These are phyloP conservation scores for Tenthredo livida DNA, from an alignment of 2,888 invertebrate species.

Conservation along the genomic window DNA sequence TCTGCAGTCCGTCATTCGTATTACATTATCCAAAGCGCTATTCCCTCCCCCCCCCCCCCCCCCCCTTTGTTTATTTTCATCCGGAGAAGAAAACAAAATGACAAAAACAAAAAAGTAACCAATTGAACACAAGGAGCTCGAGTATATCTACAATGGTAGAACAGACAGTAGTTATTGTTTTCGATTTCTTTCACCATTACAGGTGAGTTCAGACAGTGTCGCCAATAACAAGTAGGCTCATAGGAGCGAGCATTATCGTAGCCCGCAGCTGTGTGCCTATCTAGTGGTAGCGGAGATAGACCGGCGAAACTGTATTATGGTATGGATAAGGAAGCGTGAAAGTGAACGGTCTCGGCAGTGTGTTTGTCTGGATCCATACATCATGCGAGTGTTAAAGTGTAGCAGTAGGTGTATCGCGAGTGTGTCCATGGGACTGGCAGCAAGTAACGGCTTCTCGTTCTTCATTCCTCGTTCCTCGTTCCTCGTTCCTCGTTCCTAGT, in stretches of 20 bases:
- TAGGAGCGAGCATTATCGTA: not conserved
- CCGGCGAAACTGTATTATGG: conserved; percentile 19
- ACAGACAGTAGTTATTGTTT: not conserved
- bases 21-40: not conserved
- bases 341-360: conserved; percentile 10
- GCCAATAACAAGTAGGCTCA: conserved; percentile 15
- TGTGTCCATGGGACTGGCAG: conserved; percentile 16
- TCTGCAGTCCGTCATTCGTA: conserved; percentile 22
- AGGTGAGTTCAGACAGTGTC: conserved; percentile 15
- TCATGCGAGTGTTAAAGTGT: conserved; percentile 29
- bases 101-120: not conserved
- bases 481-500: not conserved
- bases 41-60: not conserved
- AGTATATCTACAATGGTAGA: not conserved
- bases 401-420: conserved; percentile 6
- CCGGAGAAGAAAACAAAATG: not conserved
- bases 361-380: conserved; percentile 22
- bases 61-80: not conserved
- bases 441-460: conserved; percentile 24
- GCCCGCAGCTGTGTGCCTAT: conserved; percentile 23
- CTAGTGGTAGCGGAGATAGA: not conserved
- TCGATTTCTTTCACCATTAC: conserved; percentile 1
- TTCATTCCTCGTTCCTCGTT: not conserved
- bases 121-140: not conserved
- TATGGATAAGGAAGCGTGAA: conserved; percentile 20